A percentile compares a stretch with the other conserved stretches of the same genome.
These are phyloP conservation scores for Spinus pinus DNA, from an alignment of 2,797 vertebrate species.

Conservation along the genomic window DNA sequence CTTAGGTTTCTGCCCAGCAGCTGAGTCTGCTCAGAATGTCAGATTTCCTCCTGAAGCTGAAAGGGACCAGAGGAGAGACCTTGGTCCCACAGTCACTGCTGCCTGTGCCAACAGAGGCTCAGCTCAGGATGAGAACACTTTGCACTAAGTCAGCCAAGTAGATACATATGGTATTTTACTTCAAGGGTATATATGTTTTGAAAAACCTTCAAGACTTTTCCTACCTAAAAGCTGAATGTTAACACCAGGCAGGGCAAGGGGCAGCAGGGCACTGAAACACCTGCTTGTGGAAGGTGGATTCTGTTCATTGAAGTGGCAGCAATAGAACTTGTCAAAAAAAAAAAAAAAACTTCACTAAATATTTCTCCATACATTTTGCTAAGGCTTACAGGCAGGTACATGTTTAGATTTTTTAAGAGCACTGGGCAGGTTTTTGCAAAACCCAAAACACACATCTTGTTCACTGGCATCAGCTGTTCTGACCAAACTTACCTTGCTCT, in stretches of 20 bases:
- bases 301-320: neutral
- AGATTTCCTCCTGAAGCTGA: neutral
- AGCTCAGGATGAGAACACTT: neutral
- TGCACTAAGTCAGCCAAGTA: neutral
- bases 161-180: neutral
- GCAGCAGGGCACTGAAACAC: neutral
- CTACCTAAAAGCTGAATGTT: neutral
- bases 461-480: neutral
- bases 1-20: neutral
- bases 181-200: neutral
- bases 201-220: neutral
- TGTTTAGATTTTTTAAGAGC: neutral
- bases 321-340: neutral
- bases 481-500: neutral
- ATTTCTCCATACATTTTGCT: neutral
- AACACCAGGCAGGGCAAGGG: neutral
- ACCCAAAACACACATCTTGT: neutral
- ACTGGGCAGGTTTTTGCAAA: neutral
- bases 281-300: neutral
- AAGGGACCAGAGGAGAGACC: neutral
- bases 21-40: neutral
- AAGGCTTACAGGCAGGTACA: neutral
- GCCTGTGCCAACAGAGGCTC: neutral
- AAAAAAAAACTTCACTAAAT: neutral
- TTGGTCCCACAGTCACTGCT: neutral